Conservation (phyloP, 2,888 invertebrate genomes). For the Timema cristinae region DNA sequence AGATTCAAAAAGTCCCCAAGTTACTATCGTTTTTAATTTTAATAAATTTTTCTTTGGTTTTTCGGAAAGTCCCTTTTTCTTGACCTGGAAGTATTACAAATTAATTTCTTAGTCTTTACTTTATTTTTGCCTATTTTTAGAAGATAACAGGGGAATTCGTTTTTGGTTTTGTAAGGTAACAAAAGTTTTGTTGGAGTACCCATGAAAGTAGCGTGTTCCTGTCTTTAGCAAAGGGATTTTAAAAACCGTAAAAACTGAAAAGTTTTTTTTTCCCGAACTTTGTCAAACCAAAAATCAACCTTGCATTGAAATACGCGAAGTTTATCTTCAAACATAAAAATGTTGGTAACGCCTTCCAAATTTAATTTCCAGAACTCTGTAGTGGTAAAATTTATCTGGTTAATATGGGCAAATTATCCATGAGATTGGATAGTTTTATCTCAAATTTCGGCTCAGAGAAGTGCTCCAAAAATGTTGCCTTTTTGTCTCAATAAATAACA, state of each 20-base stretch:
- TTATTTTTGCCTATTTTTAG: not conserved
- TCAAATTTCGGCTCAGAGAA: not conserved
- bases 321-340: not conserved
- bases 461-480: not conserved
- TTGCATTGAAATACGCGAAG: not conserved
- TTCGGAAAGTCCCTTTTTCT: not conserved
- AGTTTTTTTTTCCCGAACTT: not conserved
- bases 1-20: conserved; percentile 1
- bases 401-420: not conserved
- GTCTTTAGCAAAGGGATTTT: not conserved
- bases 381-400: not conserved
- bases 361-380: not conserved
- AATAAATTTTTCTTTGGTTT: conserved; percentile 1
- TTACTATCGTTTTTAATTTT: not conserved
- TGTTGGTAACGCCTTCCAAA: not conserved
- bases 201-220: not conserved
- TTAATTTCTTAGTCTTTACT: not conserved
- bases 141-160: not conserved
- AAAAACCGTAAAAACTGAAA: not conserved
- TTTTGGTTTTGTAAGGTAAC: not conserved
- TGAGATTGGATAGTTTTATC: not conserved
- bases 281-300: not conserved
- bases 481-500: not conserved
- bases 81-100: conserved; percentile 7
- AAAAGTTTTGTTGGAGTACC: not conserved